Evolutionary conservation across 1,140 invertebrate species (phyloP).

Genomic region (Calycopis cecrops): DNA sequence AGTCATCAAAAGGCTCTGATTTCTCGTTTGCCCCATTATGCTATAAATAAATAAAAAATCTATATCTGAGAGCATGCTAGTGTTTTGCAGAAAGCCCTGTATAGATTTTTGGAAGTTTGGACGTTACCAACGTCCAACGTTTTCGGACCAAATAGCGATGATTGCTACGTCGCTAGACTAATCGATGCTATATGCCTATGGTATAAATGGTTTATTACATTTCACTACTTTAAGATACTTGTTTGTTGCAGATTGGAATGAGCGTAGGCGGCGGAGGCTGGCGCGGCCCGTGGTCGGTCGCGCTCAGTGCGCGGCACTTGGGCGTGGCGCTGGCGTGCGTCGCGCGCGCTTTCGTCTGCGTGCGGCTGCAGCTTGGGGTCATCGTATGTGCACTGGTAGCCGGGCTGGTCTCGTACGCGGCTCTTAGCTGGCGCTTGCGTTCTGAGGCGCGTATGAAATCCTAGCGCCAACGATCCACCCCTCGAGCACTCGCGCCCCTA

Average conservation of each 20-base stretch:
- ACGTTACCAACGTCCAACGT: no score
- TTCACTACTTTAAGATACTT: conserved; percentile 6
- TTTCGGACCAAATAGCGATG: no score
- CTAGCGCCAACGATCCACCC: conserved; percentile 48
- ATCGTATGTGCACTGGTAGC: conserved; percentile 46
- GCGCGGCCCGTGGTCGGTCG: conserved; percentile 55
- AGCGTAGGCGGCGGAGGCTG: conserved; percentile 60
- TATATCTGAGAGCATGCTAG: no score
- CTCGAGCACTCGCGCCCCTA: not conserved
- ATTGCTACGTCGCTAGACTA: no score
- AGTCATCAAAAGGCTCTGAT: no score
- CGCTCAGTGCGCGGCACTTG: conserved; percentile 47
- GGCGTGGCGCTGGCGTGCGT: conserved; percentile 53
- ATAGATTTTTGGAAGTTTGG: no score
- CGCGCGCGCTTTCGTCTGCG: conserved; percentile 51
- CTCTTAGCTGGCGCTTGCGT: conserved; percentile 44
- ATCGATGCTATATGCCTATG: no score
- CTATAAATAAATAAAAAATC: no score
- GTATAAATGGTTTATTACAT: not conserved
- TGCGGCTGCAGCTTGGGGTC: conserved; percentile 45
- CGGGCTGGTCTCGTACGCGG: conserved; percentile 48
- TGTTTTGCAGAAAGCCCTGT: no score
- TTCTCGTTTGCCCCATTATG: no score
- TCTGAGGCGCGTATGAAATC: conserved; percentile 42
- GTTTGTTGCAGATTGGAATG: conserved; percentile 36